Conservation (phyloP, 2,797 vertebrate species). For the Characodon lateralis region DNA sequence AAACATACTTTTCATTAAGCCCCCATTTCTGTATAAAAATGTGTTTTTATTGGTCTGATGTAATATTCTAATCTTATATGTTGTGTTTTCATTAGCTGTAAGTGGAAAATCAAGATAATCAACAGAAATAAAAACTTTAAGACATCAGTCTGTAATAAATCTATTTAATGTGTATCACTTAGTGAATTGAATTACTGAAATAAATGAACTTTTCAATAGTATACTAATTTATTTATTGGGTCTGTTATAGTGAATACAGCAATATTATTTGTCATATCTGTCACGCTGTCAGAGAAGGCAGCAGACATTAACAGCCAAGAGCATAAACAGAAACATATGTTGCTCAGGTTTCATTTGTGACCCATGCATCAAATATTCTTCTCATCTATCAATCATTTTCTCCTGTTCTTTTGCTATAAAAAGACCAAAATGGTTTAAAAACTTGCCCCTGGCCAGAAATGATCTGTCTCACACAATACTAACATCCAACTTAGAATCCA, state of each 20-base stretch:
- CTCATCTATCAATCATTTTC: neutral
- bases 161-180: neutral
- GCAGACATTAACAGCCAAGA: slow-evolving; percentile 4
- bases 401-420: neutral
- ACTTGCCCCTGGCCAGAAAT: slow-evolving; percentile 3
- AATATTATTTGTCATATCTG: neutral
- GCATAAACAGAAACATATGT: slow-evolving; percentile 3
- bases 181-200: neutral
- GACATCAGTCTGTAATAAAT: neutral
- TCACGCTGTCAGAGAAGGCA: neutral
- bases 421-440: neutral
- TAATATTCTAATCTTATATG: neutral
- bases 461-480: neutral
- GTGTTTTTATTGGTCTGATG: neutral
- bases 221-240: neutral
- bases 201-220: neutral
- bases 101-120: neutral
- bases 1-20: neutral
- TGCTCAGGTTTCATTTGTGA: neutral
- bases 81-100: neutral
- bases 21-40: neutral
- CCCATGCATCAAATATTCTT: neutral
- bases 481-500: neutral
- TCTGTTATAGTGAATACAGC: neutral
- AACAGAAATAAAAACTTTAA: neutral